phyloP scores from a whole-genome alignment of 2,888 invertebrate genomes.

The Patella depressa region DNA sequence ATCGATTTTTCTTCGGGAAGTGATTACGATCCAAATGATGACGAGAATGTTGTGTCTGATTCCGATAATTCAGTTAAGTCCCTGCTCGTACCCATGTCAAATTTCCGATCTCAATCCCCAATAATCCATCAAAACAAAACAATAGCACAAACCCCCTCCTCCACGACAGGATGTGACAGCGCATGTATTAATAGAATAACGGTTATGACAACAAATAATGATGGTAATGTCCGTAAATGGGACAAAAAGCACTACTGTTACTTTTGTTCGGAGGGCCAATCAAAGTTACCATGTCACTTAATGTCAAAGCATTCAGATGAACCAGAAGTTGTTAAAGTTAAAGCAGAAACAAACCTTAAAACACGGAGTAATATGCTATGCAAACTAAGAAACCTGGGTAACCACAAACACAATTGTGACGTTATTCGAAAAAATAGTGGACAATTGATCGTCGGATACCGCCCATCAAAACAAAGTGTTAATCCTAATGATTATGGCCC shows the following conservation, averaged over 20 bases:
- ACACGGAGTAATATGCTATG: background rate
- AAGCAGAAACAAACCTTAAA: background rate
- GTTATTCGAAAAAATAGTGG: background rate
- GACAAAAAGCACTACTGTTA: background rate
- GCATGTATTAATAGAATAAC: background rate
- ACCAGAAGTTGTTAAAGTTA: background rate
- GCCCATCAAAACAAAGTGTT: background rate
- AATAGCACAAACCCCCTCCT: too few species aligned
- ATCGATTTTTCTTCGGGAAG: too few species aligned
- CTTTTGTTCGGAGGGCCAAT: background rate
- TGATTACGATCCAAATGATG: too few species aligned
- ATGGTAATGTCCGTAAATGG: background rate
- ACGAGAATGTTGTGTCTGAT: background rate
- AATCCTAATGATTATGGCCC: background rate
- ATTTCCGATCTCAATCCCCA: background rate
- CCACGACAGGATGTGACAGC: too few species aligned
- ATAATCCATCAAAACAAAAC: too few species aligned
- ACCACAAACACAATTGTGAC: slow-evolving; percentile 1
- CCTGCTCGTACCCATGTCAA: background rate
- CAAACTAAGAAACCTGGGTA: background rate
- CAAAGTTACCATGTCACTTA: background rate
- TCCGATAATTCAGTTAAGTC: background rate
- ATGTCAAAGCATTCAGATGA: background rate
- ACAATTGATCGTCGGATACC: background rate
- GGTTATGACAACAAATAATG: background rate